Conservation (phyloP, 2,888 invertebrate genomes). For the Drosophila limbata region DNA sequence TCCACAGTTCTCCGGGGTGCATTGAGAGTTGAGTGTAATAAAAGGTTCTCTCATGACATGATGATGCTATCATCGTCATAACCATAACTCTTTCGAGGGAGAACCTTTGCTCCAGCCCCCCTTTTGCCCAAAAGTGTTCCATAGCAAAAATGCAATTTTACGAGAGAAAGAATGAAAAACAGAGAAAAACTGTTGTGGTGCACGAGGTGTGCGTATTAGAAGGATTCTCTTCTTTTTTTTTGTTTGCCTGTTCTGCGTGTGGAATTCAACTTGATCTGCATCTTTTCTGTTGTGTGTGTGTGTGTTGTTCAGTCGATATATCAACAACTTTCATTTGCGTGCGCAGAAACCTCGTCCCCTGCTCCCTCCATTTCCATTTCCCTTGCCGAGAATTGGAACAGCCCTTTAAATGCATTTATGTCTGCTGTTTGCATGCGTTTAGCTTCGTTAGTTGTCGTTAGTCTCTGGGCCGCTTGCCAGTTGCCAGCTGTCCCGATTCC, state of each 20-base stretch:
- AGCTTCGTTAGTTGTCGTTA: slow-evolving; percentile 74
- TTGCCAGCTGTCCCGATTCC: slow-evolving; percentile 23
- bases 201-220: slow-evolving; percentile 31
- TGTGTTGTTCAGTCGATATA: slow-evolving; percentile 55
- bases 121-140: slow-evolving; percentile 9
- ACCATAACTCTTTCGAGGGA: slow-evolving; percentile 39
- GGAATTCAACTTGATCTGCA: slow-evolving; percentile 4
- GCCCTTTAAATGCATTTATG: slow-evolving; percentile 62
- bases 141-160: slow-evolving; percentile 35
- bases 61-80: slow-evolving; percentile 39
- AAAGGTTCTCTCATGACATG: slow-evolving; percentile 27
- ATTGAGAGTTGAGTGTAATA: slow-evolving; percentile 18
- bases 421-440: slow-evolving; percentile 71
- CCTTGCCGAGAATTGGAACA: neutral
- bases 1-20: neutral
- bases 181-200: slow-evolving; percentile 15
- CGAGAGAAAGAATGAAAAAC: neutral
- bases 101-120: slow-evolving; percentile 1
- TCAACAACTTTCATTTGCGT: slow-evolving; percentile 59
- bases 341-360: neutral
- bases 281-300: slow-evolving; percentile 4
- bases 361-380: too few relatives aligned
- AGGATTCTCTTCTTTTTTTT: neutral
- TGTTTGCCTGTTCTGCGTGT: neutral
- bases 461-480: slow-evolving; percentile 47